A percentile compares a stretch with the other conserved stretches of the same genome.
phyloP scores from a whole-genome alignment of 2,797 vertebrate species.

The Mus caroli region DNA sequence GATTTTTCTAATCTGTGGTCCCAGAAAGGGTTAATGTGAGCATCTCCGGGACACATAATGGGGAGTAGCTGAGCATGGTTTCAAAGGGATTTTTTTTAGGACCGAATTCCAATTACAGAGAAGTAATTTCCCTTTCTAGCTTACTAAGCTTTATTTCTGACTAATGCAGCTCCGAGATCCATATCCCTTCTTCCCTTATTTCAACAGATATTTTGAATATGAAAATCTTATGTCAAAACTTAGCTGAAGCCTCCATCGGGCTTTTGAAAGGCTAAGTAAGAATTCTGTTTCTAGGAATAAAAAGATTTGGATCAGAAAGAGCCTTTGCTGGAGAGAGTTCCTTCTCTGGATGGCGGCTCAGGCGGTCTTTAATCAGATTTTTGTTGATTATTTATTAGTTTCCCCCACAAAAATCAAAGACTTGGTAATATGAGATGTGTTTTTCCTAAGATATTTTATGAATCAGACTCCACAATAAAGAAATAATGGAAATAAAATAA shows the following conservation, averaged over 20 bases:
- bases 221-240: slow-evolving; percentile 88
- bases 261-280: slow-evolving; percentile 89
- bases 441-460: slow-evolving; percentile 87
- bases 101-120: slow-evolving; percentile 80
- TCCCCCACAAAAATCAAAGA: slow-evolving; percentile 89
- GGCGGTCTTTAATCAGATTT: slow-evolving; percentile 91
- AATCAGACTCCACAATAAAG: slow-evolving; percentile 85
- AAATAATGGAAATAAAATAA: slow-evolving; percentile 84
- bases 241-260: slow-evolving; percentile 84
- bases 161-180: slow-evolving; percentile 81
- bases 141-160: slow-evolving; percentile 83
- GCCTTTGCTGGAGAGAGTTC: slow-evolving; percentile 85
- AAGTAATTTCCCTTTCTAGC: slow-evolving; percentile 80
- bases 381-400: slow-evolving; percentile 93
- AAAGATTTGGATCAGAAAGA: slow-evolving; percentile 89
- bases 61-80: slow-evolving; percentile 77
- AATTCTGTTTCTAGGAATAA: slow-evolving; percentile 91
- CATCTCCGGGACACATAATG: slow-evolving; percentile 62
- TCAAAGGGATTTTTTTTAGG: slow-evolving; percentile 81
- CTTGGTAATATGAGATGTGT: slow-evolving; percentile 86
- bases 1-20: slow-evolving; percentile 30
- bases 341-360: slow-evolving; percentile 87
- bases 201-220: slow-evolving; percentile 85
- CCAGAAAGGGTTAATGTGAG: slow-evolving; percentile 76
- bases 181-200: slow-evolving; percentile 82